Evolutionary conservation across 2,888 invertebrate species (phyloP).

Genomic region (Gasteruption jaculator): DNA sequence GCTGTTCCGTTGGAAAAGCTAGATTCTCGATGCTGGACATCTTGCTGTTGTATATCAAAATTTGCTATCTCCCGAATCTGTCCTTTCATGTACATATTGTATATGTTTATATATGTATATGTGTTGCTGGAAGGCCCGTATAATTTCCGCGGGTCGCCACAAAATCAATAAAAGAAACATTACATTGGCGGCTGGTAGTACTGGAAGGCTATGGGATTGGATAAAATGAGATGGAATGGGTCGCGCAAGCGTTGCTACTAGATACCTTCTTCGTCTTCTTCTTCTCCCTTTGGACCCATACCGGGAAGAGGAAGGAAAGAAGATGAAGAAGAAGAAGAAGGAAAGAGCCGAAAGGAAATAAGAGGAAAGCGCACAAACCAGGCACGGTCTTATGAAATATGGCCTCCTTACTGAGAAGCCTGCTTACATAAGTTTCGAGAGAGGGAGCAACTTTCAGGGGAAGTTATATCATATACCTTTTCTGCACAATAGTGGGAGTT

Average conservation of each 20-base stretch:
- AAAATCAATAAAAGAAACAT: constrained; percentile 53
- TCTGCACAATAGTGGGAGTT: too few species aligned
- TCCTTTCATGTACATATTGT: too few species aligned
- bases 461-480: too few species aligned
- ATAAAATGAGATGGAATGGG: constrained; percentile 45
- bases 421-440: constrained; percentile 28
- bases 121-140: too few species aligned
- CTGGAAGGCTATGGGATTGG: constrained; percentile 43
- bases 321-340: constrained; percentile 11
- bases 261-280: constrained; percentile 22
- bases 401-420: constrained; percentile 46
- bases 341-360: constrained; percentile 25
- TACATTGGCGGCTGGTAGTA: constrained; percentile 48
- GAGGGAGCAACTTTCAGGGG: too few species aligned
- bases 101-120: too few species aligned
- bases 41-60: too few species aligned
- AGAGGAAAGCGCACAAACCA: constrained; percentile 29
- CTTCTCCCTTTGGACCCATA: too few species aligned
- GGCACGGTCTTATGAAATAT: constrained; percentile 49
- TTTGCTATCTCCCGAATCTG: too few species aligned
- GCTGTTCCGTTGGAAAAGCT: too few species aligned
- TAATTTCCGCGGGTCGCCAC: constrained; percentile 49
- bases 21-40: too few species aligned
- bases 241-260: constrained; percentile 49
- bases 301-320: constrained; percentile 20